phyloP scores from a whole-genome alignment of 1,140 invertebrate species.

The Cepaea nemoralis region DNA sequence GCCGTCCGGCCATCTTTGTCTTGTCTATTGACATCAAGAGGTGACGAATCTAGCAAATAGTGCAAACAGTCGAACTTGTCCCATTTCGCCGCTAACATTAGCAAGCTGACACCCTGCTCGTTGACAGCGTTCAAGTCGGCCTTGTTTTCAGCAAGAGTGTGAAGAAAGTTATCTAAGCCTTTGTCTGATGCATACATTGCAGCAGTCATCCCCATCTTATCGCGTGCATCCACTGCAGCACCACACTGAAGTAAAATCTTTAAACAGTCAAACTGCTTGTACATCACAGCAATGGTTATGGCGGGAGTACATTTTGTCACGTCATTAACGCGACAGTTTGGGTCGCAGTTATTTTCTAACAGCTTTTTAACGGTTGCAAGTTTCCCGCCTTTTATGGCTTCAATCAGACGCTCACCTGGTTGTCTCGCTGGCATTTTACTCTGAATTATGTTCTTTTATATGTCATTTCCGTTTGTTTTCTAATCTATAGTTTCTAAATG shows the following conservation, averaged over 20 bases:
- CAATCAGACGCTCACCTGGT: not conserved
- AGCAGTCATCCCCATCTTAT: constrained; percentile 20
- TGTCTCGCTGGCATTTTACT: not conserved
- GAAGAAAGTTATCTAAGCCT: not conserved
- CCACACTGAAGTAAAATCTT: not conserved
- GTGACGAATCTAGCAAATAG: not conserved
- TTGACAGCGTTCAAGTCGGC: not conserved
- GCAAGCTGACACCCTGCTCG: constrained; percentile 6
- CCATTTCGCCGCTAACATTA: constrained; percentile 3
- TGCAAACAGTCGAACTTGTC: not conserved
- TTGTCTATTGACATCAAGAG: constrained; percentile 15
- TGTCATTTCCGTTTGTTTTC: no score
- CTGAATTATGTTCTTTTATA: not conserved
- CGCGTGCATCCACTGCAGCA: constrained; percentile 14
- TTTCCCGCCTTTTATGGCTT: constrained; percentile 1
- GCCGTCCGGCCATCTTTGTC: constrained; percentile 5
- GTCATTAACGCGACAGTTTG: constrained; percentile 11
- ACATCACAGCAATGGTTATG: not conserved
- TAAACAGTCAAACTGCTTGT: not conserved
- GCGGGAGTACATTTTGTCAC: not conserved
- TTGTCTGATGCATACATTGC: constrained; percentile 13
- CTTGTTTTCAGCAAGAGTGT: not conserved
- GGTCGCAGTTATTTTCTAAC: not conserved
- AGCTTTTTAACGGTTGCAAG: not conserved
- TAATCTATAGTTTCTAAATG: no score